Percentiles rank a stretch among this genome's conserved stretches.
Evolutionary conservation across 2,888 invertebrate genomes (phyloP).

Genomic region (Aproaerema taeniolella): DNA sequence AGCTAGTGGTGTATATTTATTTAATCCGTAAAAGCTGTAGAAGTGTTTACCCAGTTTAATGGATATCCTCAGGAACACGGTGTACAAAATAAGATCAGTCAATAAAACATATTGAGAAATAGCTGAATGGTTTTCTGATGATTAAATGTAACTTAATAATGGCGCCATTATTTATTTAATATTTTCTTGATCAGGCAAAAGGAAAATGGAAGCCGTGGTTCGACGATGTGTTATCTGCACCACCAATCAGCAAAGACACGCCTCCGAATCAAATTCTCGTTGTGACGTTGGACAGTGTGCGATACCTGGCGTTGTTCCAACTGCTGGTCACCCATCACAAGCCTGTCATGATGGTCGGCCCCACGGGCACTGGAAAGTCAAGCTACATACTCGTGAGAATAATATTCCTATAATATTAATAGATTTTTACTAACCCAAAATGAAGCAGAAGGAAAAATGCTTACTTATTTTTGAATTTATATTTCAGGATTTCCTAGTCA

Average conservation of each 20-base stretch:
- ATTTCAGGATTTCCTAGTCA: conserved; percentile 88
- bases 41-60: too few relatives aligned
- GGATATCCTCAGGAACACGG: too few relatives aligned
- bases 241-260: conserved; percentile 91
- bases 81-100: too few relatives aligned
- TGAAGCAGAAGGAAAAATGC: too few relatives aligned
- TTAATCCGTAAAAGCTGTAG: too few relatives aligned
- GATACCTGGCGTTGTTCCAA: conserved; percentile 88
- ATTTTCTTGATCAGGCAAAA: conserved; percentile 78
- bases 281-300: conserved; percentile 92
- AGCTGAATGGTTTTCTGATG: too few relatives aligned
- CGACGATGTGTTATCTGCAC: conserved; percentile 86
- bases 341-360: conserved; percentile 91
- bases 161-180: too few relatives aligned
- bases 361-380: conserved; percentile 97
- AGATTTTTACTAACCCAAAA: not conserved
- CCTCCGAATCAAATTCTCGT: conserved; percentile 97
- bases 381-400: conserved; percentile 85
- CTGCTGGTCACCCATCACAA: conserved; percentile 89
- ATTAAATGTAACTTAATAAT: too few relatives aligned
- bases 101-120: too few relatives aligned
- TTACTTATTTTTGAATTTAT: too few relatives aligned
- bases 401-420: too few relatives aligned
- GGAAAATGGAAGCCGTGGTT: conserved; percentile 97
- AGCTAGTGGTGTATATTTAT: too few relatives aligned